Evolutionary conservation across 2,797 vertebrate species (phyloP).

Genomic region (Trachurus trachurus): DNA sequence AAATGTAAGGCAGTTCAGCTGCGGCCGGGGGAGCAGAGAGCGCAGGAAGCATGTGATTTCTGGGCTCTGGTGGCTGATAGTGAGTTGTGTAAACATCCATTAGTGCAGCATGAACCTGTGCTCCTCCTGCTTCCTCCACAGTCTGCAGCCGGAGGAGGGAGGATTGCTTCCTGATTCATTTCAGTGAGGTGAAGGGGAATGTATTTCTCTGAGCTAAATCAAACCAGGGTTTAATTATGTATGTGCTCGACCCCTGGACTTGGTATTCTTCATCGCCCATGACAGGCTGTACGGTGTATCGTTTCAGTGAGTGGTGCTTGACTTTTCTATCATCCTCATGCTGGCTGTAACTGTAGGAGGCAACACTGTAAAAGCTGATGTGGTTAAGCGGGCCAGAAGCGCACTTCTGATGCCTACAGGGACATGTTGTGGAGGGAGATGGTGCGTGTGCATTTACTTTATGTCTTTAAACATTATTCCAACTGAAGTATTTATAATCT

Average conservation of each 20-base stretch:
- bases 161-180: constrained; percentile 74
- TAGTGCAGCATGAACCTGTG: constrained; percentile 76
- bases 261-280: constrained; percentile 43
- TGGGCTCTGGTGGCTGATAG: constrained; percentile 74
- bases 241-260: constrained; percentile 63
- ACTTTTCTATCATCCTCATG: constrained; percentile 48
- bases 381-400: constrained; percentile 21
- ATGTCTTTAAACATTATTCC: background rate
- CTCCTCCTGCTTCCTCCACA: constrained; percentile 71
- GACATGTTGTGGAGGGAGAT: background rate
- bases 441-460: constrained; percentile 3
- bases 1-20: constrained; percentile 50
- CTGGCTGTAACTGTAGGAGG: constrained; percentile 31
- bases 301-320: constrained; percentile 45
- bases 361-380: constrained; percentile 16
- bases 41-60: constrained; percentile 68
- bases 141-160: constrained; percentile 60
- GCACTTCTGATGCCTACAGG: background rate
- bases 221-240: constrained; percentile 72
- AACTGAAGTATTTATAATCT: background rate
- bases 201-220: constrained; percentile 71
- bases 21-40: constrained; percentile 22
- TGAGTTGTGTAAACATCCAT: constrained; percentile 87
- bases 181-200: constrained; percentile 65
- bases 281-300: constrained; percentile 45